Conservation (phyloP, 2,888 invertebrate species). For the Acholoe squamosa region DNA sequence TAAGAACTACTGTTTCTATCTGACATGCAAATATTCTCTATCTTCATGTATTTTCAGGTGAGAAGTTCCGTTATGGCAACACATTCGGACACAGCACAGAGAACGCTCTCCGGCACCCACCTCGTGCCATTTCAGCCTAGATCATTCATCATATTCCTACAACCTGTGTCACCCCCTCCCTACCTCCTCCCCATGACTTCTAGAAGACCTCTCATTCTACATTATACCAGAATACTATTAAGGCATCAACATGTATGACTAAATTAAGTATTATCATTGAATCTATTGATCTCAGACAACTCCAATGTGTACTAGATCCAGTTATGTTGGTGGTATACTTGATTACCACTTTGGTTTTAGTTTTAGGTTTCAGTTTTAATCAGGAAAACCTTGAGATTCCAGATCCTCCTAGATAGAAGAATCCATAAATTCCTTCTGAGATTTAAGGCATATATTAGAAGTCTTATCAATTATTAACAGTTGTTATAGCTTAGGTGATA, state of each 20-base stretch:
- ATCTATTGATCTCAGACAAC: not conserved
- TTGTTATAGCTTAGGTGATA: too few species aligned
- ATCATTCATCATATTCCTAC: not conserved
- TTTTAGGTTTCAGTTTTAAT: too few species aligned
- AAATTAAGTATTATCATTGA: not conserved
- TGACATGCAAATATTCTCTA: not conserved
- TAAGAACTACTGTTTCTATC: too few species aligned
- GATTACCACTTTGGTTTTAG: too few species aligned
- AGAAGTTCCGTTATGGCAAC: constrained; percentile 79
- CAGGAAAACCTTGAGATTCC: too few species aligned
- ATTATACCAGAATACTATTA: not conserved
- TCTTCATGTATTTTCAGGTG: constrained; percentile 72
- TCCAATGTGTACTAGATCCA: not conserved
- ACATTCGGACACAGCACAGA: constrained; percentile 79
- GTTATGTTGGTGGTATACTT: too few species aligned
- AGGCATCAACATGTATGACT: not conserved
- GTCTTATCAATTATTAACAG: too few species aligned
- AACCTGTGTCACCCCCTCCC: constrained; percentile 7
- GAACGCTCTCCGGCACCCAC: constrained; percentile 71
- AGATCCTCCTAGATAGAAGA: too few species aligned
- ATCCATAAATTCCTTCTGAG: too few species aligned
- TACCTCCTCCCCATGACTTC: not conserved
- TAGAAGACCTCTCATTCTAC: not conserved
- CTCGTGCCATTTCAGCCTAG: constrained; percentile 45
- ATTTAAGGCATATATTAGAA: too few species aligned